phyloP scores from a whole-genome alignment of 1,140 invertebrate genomes.

The Coelopa frigida region DNA sequence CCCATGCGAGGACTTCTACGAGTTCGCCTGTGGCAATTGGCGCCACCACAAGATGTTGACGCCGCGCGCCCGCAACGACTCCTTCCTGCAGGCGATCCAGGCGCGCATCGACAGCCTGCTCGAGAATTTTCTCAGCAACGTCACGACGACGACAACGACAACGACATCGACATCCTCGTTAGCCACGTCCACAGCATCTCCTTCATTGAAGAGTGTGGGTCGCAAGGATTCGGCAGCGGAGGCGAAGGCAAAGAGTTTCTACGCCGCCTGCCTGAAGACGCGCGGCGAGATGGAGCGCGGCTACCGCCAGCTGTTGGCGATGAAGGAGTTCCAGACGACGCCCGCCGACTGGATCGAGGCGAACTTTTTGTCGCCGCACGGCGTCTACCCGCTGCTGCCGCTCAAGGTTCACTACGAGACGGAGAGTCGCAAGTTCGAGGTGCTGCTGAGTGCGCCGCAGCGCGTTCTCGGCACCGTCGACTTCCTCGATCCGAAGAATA shows the following conservation, averaged over 20 bases:
- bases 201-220: no score
- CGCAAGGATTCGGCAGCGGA: constrained; percentile 17
- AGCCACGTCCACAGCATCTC: no score
- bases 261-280: constrained; percentile 21
- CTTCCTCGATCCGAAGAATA: constrained; percentile 20
- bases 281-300: constrained; percentile 23
- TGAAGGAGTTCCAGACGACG: constrained; percentile 3
- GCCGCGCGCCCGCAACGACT: constrained; percentile 19
- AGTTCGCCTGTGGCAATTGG: constrained; percentile 57
- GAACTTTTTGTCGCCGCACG: constrained; percentile 33
- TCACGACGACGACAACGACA: constrained; percentile 16
- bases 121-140: constrained; percentile 23
- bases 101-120: constrained; percentile 27
- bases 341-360: constrained; percentile 27
- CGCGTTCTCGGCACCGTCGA: constrained; percentile 14
- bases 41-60: constrained; percentile 47
- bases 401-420: constrained; percentile 33
- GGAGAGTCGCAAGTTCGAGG: constrained; percentile 20
- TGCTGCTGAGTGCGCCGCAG: constrained; percentile 15
- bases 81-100: constrained; percentile 31
- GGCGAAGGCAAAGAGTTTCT: constrained; percentile 31
- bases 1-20: constrained; percentile 70
- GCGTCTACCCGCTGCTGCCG: constrained; percentile 27
- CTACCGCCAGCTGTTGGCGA: constrained; percentile 11
- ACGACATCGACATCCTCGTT: no score